phyloP scores from a whole-genome alignment of 2,888 invertebrate species.

The Nemapogon koenigi region DNA sequence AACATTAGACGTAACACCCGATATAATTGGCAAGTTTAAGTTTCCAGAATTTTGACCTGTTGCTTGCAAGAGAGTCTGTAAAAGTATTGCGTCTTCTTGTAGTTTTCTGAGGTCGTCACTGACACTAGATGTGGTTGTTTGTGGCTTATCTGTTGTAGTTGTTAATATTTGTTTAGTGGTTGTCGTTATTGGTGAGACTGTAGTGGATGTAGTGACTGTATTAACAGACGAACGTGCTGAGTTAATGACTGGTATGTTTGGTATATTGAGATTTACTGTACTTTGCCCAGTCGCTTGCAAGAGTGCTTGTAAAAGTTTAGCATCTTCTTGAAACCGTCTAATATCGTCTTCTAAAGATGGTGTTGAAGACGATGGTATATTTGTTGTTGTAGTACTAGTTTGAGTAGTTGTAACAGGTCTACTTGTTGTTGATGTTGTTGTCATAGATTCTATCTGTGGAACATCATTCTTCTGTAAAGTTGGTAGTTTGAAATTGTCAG shows the following conservation, averaged over 20 bases:
- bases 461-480: constrained; percentile 14
- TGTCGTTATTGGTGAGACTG: constrained; percentile 21
- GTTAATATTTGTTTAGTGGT: constrained; percentile 23
- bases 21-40: constrained; percentile 39
- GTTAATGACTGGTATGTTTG: constrained; percentile 33
- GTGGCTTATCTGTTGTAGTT: constrained; percentile 23
- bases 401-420: constrained; percentile 24
- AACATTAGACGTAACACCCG: constrained; percentile 48
- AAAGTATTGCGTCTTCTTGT: constrained; percentile 51
- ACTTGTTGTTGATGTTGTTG: constrained; percentile 15
- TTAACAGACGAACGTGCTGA: too few species aligned
- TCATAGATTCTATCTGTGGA: constrained; percentile 16
- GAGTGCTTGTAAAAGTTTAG: constrained; percentile 47
- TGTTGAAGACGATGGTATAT: constrained; percentile 31
- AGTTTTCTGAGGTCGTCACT: constrained; percentile 53
- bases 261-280: constrained; percentile 42
- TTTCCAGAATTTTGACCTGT: constrained; percentile 47
- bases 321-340: constrained; percentile 52
- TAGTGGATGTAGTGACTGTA: too few species aligned
- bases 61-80: constrained; percentile 48
- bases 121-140: constrained; percentile 41
- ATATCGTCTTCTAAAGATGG: constrained; percentile 53
- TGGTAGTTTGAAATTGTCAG: constrained; percentile 15
- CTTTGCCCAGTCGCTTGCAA: constrained; percentile 51
- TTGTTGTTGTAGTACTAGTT: constrained; percentile 22